Conservation (phyloP, 1,140 invertebrate species). For the Philopotamus ludificatus region DNA sequence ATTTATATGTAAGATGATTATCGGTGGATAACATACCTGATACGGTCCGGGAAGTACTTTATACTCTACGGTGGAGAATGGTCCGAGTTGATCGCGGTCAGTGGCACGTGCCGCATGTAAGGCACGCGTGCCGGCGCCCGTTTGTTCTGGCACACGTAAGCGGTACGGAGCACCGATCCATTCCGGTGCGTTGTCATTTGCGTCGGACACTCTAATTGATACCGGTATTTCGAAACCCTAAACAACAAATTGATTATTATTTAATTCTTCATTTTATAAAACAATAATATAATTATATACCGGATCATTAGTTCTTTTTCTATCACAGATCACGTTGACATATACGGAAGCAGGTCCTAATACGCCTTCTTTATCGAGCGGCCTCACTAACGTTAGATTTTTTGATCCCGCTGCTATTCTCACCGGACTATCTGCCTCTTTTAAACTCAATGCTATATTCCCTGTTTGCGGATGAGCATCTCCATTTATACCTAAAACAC, state of each 20-base stretch:
- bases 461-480: conserved; percentile 68
- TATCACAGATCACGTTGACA: conserved; percentile 81
- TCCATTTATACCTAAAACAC: conserved; percentile 73
- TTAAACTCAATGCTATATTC: conserved; percentile 75
- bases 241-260: not conserved
- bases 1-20: too few species aligned
- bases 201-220: conserved; percentile 87
- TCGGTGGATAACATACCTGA: conserved; percentile 63
- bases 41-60: conserved; percentile 74
- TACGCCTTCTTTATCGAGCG: conserved; percentile 82
- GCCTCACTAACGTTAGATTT: conserved; percentile 74
- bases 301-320: conserved; percentile 76
- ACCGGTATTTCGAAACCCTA: conserved; percentile 86
- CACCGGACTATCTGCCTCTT: conserved; percentile 77
- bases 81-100: conserved; percentile 85
- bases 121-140: conserved; percentile 77
- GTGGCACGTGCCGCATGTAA: conserved; percentile 73
- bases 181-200: conserved; percentile 86
- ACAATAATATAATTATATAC: conserved; percentile 45
- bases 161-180: conserved; percentile 81
- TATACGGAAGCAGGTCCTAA: conserved; percentile 80
- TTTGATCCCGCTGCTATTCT: conserved; percentile 73
- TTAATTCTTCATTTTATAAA: not conserved
- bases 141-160: conserved; percentile 83
- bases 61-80: conserved; percentile 86